Conservation (phyloP, 1,140 invertebrate genomes). For the Brachionus paranguensis region DNA sequence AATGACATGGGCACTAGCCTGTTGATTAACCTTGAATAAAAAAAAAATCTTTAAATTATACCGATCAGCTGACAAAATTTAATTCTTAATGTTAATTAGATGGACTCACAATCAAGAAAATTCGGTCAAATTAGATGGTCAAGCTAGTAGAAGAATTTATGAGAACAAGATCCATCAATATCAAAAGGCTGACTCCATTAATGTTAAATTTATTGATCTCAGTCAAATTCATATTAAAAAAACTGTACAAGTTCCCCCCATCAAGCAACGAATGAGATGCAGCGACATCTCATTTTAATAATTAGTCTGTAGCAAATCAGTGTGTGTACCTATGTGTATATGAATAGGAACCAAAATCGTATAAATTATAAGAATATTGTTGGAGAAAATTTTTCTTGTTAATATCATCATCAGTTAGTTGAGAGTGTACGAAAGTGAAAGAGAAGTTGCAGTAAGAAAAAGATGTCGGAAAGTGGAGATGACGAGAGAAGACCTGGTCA, state of each 20-base stretch:
- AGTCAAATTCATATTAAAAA: background rate
- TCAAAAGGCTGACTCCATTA: background rate
- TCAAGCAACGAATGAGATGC: background rate
- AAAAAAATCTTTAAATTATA: no score
- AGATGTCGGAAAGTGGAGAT: conserved; percentile 28
- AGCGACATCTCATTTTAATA: background rate
- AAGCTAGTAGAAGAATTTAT: background rate
- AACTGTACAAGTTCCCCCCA: background rate
- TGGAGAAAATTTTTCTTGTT: background rate
- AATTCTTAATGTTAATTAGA: no score
- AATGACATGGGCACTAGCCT: no score
- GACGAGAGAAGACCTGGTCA: conserved; percentile 7
- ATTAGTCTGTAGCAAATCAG: background rate
- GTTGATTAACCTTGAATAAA: no score
- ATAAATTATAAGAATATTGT: background rate
- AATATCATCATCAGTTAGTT: background rate
- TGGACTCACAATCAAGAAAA: background rate
- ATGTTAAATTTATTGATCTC: background rate
- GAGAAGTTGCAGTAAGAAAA: background rate
- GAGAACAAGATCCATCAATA: background rate
- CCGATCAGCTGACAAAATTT: no score
- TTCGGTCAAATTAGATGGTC: no score
- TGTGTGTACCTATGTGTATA: background rate
- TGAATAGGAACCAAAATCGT: background rate
- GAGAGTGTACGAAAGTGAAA: background rate